Base-by-base conservation (phyloP, 2,113 vertebrate genomes). In the Lathamus discolor region DNA sequence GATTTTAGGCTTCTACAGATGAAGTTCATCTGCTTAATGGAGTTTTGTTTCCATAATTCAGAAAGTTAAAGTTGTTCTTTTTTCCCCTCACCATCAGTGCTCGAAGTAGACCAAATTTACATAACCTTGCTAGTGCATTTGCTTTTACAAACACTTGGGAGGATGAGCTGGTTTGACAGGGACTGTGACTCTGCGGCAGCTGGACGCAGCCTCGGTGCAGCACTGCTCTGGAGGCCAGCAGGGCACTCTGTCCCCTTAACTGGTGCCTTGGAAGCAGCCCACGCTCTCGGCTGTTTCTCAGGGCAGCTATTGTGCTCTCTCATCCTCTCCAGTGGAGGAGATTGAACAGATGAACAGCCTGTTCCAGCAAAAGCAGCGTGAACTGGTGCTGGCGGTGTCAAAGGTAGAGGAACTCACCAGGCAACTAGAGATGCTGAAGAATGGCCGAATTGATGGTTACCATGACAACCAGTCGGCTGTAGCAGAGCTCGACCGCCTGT, bases 321-420 rank as follows among this genome's bases (percentile, higher is more conserved):
- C 48, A 44, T 87, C 78, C 88, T 51, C 28, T 95, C 31, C 95
- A 99, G 99, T 99, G 97, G 99, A 99, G 87, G 99, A 99, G 96
- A 99, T 99, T 39, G 99, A 99, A 76, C 99, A 99, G 98, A 99
- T 99, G 99, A 99, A 99, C 97, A 99, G 98, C 91, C 95, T 99
- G 95, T 99, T 99, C 98, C 99, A 99, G 98, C 99, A 99, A 89
- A 99, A 99, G 96, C 99, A 99, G 97, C 98, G 98, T 78, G 99
- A 99, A 96, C 96, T 99, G 41, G 98, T 99, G 64, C 97, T 99
- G 97, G 99, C 99, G 1, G 98, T 98, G 39, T 98, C 99, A 11
- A 99, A 99, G 93, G 99, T 99, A 10, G 99, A 99, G 79, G 99
- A 99, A 31, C 98, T 99, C 57, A 99, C 98, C 66, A 98, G 99